phyloP scores from a whole-genome alignment of 2,888 invertebrate genomes.

The Scelioninae gen. 1 region DNA sequence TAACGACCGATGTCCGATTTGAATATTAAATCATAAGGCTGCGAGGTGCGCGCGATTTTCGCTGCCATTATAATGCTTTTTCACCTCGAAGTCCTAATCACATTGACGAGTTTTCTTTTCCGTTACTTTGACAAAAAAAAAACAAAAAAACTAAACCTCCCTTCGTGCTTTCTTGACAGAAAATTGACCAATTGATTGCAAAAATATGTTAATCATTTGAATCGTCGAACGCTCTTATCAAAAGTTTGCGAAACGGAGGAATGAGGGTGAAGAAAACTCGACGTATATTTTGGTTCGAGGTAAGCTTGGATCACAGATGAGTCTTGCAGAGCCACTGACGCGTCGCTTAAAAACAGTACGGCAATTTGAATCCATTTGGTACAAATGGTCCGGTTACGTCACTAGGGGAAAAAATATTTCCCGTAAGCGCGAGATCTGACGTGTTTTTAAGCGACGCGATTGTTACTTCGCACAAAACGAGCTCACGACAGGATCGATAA shows the following conservation, averaged over 20 bases:
- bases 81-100: constrained; percentile 55
- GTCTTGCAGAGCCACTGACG: constrained; percentile 46
- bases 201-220: constrained; percentile 5
- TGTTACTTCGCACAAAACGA: constrained; percentile 58
- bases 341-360: constrained; percentile 42
- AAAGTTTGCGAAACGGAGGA: background rate
- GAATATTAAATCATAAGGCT: constrained; percentile 64
- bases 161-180: background rate
- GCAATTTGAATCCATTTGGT: constrained; percentile 21
- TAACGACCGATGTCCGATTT: constrained; percentile 61
- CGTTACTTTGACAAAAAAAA: background rate
- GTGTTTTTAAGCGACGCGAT: constrained; percentile 59
- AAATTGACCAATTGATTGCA: background rate
- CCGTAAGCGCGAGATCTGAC: constrained; percentile 38
- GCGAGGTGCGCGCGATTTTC: constrained; percentile 65
- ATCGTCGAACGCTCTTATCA: background rate
- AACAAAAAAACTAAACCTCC: constrained; percentile 17
- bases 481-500: constrained; percentile 57
- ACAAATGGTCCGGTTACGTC: constrained; percentile 20
- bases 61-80: constrained; percentile 44
- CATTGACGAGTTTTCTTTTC: constrained; percentile 48
- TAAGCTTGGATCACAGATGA: constrained; percentile 67
- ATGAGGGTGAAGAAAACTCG: constrained; percentile 43
- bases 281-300: constrained; percentile 46
- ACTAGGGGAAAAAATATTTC: constrained; percentile 37